A percentile compares a stretch with the other conserved stretches of the same genome.
Evolutionary conservation across 1,140 invertebrate genomes (phyloP).

Genomic region (Penaeus vannamei): DNA sequence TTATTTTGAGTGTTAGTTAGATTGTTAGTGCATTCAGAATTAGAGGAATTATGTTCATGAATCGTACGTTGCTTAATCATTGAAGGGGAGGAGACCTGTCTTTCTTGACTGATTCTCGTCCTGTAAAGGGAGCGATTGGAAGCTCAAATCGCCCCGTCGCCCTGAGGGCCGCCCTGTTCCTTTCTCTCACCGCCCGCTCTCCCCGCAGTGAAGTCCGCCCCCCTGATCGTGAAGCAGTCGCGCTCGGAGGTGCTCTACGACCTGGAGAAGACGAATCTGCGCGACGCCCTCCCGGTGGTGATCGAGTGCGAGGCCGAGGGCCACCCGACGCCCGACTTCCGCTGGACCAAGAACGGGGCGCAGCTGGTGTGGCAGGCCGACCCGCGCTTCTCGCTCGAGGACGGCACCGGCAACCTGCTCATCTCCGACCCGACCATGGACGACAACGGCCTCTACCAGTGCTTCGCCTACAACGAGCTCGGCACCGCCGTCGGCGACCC

Average conservation of each 20-base stretch:
- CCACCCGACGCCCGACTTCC: conserved; percentile 50
- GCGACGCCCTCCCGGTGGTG: conserved; percentile 59
- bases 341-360: conserved; percentile 59
- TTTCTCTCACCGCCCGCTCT: neutral
- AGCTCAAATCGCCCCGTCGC: too few species aligned
- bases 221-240: conserved; percentile 55
- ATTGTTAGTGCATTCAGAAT: too few species aligned
- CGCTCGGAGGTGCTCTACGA: conserved; percentile 56
- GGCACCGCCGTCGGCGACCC: conserved; percentile 58
- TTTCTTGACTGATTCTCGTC: too few species aligned
- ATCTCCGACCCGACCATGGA: conserved; percentile 55
- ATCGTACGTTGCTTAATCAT: too few species aligned
- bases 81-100: too few species aligned
- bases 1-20: too few species aligned
- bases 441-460: conserved; percentile 67
- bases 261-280: conserved; percentile 16
- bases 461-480: conserved; percentile 66
- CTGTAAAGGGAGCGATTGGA: neutral
- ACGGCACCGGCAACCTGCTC: conserved; percentile 59
- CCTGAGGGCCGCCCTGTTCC: too few species aligned
- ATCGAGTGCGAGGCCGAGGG: conserved; percentile 63
- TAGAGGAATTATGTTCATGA: too few species aligned
- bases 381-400: conserved; percentile 56
- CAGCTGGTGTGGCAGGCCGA: conserved; percentile 60
- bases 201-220: conserved; percentile 61